phyloP scores from a whole-genome alignment of 2,888 invertebrate genomes.

The Epiblema foenella region DNA sequence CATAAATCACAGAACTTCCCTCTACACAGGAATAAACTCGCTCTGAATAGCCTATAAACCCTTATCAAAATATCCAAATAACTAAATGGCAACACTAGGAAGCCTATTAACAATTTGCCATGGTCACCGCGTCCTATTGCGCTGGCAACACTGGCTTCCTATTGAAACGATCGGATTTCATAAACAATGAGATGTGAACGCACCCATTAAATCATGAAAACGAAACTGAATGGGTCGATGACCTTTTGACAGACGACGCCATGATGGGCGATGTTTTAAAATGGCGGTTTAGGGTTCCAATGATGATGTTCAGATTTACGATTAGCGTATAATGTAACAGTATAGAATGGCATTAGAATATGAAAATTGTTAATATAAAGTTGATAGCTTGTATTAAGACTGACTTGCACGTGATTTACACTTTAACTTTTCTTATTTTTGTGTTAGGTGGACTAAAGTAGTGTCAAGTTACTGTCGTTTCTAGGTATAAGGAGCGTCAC shows the following conservation, averaged over 20 bases:
- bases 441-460: too few species aligned
- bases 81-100: conserved; percentile 44
- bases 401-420: too few species aligned
- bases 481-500: too few species aligned
- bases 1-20: conserved; percentile 28
- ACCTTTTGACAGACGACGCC: conserved; percentile 70
- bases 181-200: conserved; percentile 78
- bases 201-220: conserved; percentile 76
- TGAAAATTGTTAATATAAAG: background rate
- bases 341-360: background rate
- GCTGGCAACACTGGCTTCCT: conserved; percentile 59
- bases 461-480: too few species aligned
- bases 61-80: conserved; percentile 45
- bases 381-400: background rate
- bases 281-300: conserved; percentile 30
- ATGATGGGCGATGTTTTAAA: conserved; percentile 47
- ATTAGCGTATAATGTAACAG: conserved; percentile 18
- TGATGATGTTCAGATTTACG: conserved; percentile 20
- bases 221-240: conserved; percentile 70
- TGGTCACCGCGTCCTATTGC: conserved; percentile 46
- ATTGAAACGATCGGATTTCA: conserved; percentile 68
- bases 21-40: conserved; percentile 29
- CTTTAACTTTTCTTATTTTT: too few species aligned
- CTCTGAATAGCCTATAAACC: conserved; percentile 40
- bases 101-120: conserved; percentile 54